Conservation (phyloP, 1,140 invertebrate genomes). For the Aphelenchoides besseyi region DNA sequence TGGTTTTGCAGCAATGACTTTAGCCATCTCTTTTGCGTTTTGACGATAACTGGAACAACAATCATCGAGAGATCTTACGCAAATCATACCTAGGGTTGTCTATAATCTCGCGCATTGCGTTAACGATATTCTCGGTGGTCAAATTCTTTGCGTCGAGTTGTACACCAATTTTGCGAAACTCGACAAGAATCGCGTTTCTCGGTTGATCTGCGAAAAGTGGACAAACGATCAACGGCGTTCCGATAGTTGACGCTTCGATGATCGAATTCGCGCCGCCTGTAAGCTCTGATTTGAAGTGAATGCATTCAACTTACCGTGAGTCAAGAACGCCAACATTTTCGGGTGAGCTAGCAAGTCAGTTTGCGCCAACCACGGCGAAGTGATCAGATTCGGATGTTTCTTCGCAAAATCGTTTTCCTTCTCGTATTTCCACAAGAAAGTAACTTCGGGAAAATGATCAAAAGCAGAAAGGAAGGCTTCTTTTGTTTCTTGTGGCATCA, state of each 20-base stretch:
- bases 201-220: background rate
- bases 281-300: background rate
- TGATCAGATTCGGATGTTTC: constrained; percentile 33
- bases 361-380: background rate
- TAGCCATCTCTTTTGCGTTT: background rate
- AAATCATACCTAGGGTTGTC: no score
- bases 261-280: background rate
- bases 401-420: constrained; percentile 37
- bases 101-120: background rate
- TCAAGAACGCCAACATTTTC: constrained; percentile 10
- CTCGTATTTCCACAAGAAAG: constrained; percentile 55
- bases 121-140: background rate
- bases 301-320: background rate
- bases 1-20: constrained; percentile 3
- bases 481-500: constrained; percentile 42
- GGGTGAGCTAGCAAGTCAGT: constrained; percentile 18
- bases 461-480: constrained; percentile 33
- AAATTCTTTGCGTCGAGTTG: background rate
- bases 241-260: background rate
- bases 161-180: background rate
- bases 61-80: no score
- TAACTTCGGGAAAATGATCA: constrained; percentile 38
- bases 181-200: background rate
- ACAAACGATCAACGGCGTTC: background rate
- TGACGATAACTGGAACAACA: background rate